Conservation (phyloP, 2,113 vertebrate genomes). For the Percopsis transmontana region DNA sequence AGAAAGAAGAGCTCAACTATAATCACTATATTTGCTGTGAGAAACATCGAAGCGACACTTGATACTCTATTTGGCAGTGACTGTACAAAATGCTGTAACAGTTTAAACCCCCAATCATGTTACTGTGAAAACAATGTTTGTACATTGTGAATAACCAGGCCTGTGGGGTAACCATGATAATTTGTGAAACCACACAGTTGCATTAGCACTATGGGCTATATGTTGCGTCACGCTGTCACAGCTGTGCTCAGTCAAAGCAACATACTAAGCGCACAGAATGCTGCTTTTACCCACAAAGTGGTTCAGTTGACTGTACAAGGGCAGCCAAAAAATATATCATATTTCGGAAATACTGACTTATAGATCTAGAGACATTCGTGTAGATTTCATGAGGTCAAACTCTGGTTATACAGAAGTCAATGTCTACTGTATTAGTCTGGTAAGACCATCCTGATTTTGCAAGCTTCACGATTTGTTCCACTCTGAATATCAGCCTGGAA, state of each 20-base stretch:
- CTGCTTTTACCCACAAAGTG: conserved; percentile 22
- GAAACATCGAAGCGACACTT: conserved; percentile 23
- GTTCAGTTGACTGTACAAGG: conserved; percentile 21
- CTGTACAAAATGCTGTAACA: conserved; percentile 38
- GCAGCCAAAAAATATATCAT: too few species aligned
- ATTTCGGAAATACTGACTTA: too few species aligned
- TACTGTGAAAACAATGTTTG: conserved; percentile 35
- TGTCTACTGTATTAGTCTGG: too few species aligned
- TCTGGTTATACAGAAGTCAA: too few species aligned
- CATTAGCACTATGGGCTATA: conserved; percentile 41
- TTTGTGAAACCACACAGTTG: conserved; percentile 39
- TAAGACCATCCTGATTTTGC: too few species aligned
- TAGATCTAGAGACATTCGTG: too few species aligned
- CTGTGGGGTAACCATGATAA: conserved; percentile 34
- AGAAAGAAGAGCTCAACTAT: conserved; percentile 32
- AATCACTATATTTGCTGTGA: conserved; percentile 51
- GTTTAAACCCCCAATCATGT: conserved; percentile 27
- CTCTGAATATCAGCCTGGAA: too few species aligned
- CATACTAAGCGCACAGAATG: conserved; percentile 29
- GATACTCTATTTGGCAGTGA: conserved; percentile 26
- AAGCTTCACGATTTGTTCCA: too few species aligned
- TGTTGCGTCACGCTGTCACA: conserved; percentile 56
- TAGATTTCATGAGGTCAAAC: too few species aligned
- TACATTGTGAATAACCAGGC: conserved; percentile 46
- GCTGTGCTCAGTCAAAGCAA: conserved; percentile 39